Evolutionary conservation across 2,113 vertebrate genomes (phyloP).

Genomic region (Catharus fuscescens): DNA sequence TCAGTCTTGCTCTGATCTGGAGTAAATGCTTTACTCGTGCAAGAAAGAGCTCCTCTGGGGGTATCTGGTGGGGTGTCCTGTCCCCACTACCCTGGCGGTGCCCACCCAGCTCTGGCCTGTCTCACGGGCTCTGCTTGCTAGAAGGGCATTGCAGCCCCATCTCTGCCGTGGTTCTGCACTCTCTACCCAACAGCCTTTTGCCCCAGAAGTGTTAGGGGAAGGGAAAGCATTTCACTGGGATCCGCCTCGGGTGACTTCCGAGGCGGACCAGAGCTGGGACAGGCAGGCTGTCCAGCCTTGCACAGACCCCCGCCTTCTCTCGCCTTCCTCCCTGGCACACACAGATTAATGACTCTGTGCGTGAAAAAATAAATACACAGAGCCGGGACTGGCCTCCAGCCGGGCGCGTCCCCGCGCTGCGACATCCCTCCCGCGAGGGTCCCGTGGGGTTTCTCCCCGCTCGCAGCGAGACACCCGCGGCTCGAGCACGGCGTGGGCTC

Average conservation of each 20-base stretch:
- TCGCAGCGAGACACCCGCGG: background rate
- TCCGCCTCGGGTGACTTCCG: background rate
- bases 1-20: background rate
- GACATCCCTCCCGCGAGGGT: background rate
- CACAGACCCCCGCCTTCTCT: background rate
- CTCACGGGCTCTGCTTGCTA: rapidly evolving
- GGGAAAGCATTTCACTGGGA: background rate
- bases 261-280: background rate
- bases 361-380: slow-evolving; percentile 15
- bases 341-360: background rate
- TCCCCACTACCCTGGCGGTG: background rate
- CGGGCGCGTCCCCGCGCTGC: background rate
- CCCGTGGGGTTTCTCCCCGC: background rate
- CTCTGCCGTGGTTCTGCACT: background rate
- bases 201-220: background rate
- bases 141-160: background rate
- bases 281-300: background rate
- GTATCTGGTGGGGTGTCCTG: background rate
- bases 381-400: background rate
- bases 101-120: background rate
- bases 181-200: background rate
- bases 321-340: background rate
- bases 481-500: background rate
- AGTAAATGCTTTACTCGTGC: background rate
- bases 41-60: background rate